phyloP scores from a whole-genome alignment of 1,140 invertebrate genomes.

The Archivesica marissinica region DNA sequence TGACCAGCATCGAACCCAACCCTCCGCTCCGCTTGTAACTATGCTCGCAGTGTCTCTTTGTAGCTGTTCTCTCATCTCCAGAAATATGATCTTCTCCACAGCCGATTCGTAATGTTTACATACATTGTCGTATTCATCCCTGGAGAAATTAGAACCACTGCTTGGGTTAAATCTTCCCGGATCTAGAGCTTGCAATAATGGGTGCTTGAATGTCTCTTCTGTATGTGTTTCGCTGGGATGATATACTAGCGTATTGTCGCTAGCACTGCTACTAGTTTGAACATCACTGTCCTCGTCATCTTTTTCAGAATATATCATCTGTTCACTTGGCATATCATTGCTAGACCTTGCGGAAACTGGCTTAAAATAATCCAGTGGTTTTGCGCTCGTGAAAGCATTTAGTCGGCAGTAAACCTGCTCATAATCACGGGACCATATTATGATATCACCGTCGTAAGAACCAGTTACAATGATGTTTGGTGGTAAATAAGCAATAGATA shows the following conservation, averaged over 20 bases:
- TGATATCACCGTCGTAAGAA: conserved; percentile 89
- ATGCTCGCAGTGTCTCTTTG: conserved; percentile 77
- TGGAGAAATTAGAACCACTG: conserved; percentile 20
- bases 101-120: conserved; percentile 80
- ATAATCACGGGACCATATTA: conserved; percentile 91
- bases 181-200: conserved; percentile 58
- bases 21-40: conserved; percentile 79
- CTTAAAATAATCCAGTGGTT: conserved; percentile 61
- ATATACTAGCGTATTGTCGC: neutral
- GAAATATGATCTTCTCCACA: conserved; percentile 79
- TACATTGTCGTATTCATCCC: conserved; percentile 80
- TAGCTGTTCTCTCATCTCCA: conserved; percentile 72
- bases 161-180: neutral
- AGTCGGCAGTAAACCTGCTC: conserved; percentile 87
- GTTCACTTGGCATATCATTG: neutral
- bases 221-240: neutral
- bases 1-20: conserved; percentile 82
- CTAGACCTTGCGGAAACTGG: neutral
- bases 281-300: conserved; percentile 17
- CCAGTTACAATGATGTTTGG: conserved; percentile 88
- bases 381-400: conserved; percentile 69
- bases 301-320: neutral
- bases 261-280: neutral
- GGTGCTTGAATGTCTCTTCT: conserved; percentile 56
- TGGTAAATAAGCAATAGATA: conserved; percentile 85